Evolutionary conservation across 1,140 invertebrate species (phyloP).

Genomic region (Drosophila saltans): DNA sequence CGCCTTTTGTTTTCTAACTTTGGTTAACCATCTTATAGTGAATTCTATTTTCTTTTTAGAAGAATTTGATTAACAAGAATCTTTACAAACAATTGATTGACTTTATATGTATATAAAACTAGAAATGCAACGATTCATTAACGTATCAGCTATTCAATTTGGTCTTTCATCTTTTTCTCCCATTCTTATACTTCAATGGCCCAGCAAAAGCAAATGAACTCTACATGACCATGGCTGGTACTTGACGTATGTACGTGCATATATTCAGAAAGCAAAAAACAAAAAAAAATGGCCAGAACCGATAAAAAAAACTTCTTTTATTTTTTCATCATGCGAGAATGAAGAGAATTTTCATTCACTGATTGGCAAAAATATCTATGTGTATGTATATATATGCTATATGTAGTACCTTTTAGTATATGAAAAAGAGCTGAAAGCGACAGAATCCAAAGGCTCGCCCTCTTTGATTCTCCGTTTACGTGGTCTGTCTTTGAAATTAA

Average conservation of each 20-base stretch:
- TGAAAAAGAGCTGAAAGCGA: slow-evolving; percentile 32
- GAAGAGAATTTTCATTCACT: not conserved
- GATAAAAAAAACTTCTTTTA: not conserved
- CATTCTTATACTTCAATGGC: not conserved
- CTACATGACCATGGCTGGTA: too few relatives aligned
- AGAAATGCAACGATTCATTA: too few relatives aligned
- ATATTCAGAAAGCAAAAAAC: not conserved
- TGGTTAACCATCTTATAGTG: too few relatives aligned
- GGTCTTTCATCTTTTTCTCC: too few relatives aligned
- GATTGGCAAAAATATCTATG: not conserved
- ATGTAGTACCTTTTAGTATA: slow-evolving; percentile 33
- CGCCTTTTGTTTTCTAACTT: too few relatives aligned
- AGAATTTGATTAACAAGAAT: too few relatives aligned
- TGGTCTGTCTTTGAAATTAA: slow-evolving; percentile 13
- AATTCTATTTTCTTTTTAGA: too few relatives aligned
- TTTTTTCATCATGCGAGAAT: not conserved
- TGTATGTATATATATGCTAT: too few relatives aligned
- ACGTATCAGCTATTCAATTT: too few relatives aligned
- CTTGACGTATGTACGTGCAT: not conserved
- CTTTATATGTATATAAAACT: too few relatives aligned
- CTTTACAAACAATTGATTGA: too few relatives aligned
- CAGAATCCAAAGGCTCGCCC: slow-evolving; percentile 40
- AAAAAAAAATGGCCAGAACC: not conserved
- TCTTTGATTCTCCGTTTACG: slow-evolving; percentile 6
- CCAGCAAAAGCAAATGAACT: not conserved